Conservation (phyloP, 2,797 vertebrate genomes). For the Hemitrygon akajei region DNA sequence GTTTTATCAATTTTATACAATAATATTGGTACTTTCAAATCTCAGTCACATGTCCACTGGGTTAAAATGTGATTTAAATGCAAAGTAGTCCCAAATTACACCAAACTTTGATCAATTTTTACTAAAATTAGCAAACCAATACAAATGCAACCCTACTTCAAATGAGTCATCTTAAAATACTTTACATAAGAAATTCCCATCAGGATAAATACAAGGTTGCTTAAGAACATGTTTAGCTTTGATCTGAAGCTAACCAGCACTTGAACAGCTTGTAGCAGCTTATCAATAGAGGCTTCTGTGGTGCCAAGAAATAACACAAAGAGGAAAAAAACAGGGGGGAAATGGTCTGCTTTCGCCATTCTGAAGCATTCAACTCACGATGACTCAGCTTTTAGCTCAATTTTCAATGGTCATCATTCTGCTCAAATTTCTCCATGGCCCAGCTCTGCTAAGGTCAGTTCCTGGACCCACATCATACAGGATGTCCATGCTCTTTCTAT, state of each 20-base stretch:
- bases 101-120: background rate
- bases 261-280: background rate
- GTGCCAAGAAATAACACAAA: background rate
- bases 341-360: background rate
- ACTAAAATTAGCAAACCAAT: background rate
- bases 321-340: background rate
- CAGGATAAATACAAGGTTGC: background rate
- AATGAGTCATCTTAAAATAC: background rate
- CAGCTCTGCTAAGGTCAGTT: background rate
- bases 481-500: background rate
- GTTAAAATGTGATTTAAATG: background rate
- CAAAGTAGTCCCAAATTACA: background rate
- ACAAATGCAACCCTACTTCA: background rate
- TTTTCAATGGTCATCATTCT: background rate
- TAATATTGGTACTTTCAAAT: background rate
- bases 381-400: background rate
- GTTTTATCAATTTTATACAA: background rate
- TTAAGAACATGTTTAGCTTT: background rate
- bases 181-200: background rate
- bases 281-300: background rate
- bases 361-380: background rate
- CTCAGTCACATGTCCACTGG: background rate
- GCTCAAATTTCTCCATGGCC: background rate
- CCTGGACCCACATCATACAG: too few species aligned
- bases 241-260: background rate